Percentiles rank a stretch among this genome's conserved stretches.
Conservation (phyloP, 2,797 vertebrate species). For the Chrosomus eos region DNA sequence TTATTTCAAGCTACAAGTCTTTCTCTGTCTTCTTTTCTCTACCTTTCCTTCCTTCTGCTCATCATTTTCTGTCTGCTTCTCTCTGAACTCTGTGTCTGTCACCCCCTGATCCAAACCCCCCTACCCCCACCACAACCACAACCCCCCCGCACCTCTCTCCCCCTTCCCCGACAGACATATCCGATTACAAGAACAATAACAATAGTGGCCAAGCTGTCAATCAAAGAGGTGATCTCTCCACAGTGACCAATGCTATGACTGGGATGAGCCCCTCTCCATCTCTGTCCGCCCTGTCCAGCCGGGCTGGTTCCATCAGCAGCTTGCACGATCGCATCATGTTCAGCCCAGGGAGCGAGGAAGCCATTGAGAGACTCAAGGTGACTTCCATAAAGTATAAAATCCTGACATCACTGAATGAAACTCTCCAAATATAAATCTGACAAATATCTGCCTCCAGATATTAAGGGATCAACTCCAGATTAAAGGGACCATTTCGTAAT, state of each 20-base stretch:
- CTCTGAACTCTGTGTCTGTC: conserved; percentile 68
- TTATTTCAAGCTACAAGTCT: conserved; percentile 74
- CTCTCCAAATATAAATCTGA: neutral
- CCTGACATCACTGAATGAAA: neutral
- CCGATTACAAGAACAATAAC: conserved; percentile 91
- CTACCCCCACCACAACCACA: conserved; percentile 64
- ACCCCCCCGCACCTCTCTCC: conserved; percentile 30
- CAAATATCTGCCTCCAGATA: neutral
- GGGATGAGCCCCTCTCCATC: conserved; percentile 96
- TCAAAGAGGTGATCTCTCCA: conserved; percentile 93
- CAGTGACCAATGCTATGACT: conserved; percentile 96
- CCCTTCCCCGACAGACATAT: conserved; percentile 78
- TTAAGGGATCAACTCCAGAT: neutral
- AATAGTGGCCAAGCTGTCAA: conserved; percentile 83
- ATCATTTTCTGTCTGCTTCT: conserved; percentile 59
- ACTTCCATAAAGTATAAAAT: conserved; percentile 44
- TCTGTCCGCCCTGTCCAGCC: conserved; percentile 92
- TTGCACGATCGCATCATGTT: conserved; percentile 97
- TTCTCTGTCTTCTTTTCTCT: conserved; percentile 63
- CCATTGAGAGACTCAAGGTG: conserved; percentile 97
- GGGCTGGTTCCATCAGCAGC: conserved; percentile 91
- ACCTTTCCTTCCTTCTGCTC: conserved; percentile 62
- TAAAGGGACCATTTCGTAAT: neutral
- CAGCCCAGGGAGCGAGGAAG: conserved; percentile 94
- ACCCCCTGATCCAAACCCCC: conserved; percentile 64